Evolutionary conservation across 1,140 invertebrate species (phyloP).

Genomic region (Drosophila sproati): DNA sequence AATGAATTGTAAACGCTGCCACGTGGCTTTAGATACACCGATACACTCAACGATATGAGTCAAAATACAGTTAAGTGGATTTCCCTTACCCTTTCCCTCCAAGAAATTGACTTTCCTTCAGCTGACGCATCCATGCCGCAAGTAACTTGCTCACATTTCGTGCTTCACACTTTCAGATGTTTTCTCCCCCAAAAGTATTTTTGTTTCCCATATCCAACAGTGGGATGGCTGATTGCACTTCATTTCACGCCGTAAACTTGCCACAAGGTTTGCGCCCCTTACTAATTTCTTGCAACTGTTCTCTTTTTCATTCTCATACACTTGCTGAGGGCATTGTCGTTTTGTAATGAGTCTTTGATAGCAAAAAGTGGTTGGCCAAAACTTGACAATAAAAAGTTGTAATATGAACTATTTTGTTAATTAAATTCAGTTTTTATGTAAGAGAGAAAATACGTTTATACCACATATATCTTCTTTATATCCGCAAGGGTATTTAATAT

Average conservation of each 20-base stretch:
- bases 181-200: not conserved
- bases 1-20: conserved; percentile 79
- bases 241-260: conserved; percentile 54
- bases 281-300: conserved; percentile 38
- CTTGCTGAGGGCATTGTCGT: not conserved
- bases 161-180: conserved; percentile 32
- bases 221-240: conserved; percentile 55
- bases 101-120: conserved; percentile 24
- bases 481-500: not conserved
- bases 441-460: too few relatives aligned
- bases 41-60: conserved; percentile 1
- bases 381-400: not conserved
- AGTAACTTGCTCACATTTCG: conserved; percentile 10
- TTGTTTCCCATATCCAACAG: conserved; percentile 14
- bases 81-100: not conserved
- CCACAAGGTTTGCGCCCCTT: conserved; percentile 27
- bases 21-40: conserved; percentile 43
- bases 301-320: conserved; percentile 1
- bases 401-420: not conserved
- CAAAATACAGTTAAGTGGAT: conserved; percentile 30
- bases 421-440: too few relatives aligned
- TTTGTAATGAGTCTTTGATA: too few relatives aligned
- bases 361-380: too few relatives aligned
- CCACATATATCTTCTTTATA: too few relatives aligned
- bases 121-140: not conserved